Base-by-base conservation (phyloP, 2,797 vertebrate species). In the Takifugu rubripes region DNA sequence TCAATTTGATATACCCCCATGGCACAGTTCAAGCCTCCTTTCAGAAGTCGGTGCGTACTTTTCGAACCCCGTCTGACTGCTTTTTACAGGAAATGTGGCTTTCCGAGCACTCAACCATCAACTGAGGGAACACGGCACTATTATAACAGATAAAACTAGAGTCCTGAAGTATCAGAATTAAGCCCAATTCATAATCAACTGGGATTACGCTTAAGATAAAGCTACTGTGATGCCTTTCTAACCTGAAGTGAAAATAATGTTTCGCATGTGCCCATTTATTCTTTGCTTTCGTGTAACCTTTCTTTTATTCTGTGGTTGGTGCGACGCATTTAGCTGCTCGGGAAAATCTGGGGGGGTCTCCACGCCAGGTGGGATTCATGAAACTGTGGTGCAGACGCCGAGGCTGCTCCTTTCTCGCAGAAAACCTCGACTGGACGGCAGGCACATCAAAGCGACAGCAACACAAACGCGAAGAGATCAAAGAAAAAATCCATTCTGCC, bases 321-420 rank as follows among this genome's bases (percentile, higher is more conserved):
- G 55, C 1, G 0, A 43, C 57, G 11, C 61, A 56, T 77, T 83
- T 61, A 69, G 5, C 36, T 12, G 5, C 36, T 40, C 36, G 10
- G 45, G 65, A 55, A 68, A 75, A 84, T 42, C 49, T 3, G 16
- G 66, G 47, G 64, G 62, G 54, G 52, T 57, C 57, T 79, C 64
- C 2, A 11, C 79, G 72, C 81, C 83, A 83, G 81, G 65, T 40
- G 55, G 65, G 56, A 70, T 69, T 80, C 81, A 79, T 83, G 81
- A 89, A 85, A 85, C 84, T 85, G 74, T 85, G 85, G 77, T 65
- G 48, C 53, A 74, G 55, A 25, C 1, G 52, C 54, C 42, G 65
- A 75, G 77, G 43, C 64, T 52, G 31, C 57, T 74, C 71, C 66
- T 65, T 43, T 53, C 57, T 69, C 59, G 59, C 43, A 65, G 57